phyloP scores from a whole-genome alignment of 2,888 invertebrate genomes.

The Parthenolecanium corni region DNA sequence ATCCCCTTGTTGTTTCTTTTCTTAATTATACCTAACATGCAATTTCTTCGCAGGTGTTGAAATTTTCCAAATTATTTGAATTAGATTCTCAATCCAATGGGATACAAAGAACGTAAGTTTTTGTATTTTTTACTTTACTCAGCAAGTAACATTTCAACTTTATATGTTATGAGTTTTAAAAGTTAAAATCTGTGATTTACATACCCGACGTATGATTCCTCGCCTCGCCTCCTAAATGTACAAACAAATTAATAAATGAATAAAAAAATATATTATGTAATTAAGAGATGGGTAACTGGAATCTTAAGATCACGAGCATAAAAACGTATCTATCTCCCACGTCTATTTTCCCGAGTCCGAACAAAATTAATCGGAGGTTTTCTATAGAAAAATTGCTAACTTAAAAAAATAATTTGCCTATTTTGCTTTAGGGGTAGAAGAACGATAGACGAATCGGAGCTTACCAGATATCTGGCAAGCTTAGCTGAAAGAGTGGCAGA shows the following conservation, averaged over 20 bases:
- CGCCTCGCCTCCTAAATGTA: background rate
- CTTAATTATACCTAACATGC: background rate
- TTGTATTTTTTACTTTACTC: background rate
- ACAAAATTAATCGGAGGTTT: too few relatives aligned
- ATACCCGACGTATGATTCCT: background rate
- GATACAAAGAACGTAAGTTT: constrained; percentile 24
- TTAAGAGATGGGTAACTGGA: too few relatives aligned
- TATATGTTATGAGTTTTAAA: background rate
- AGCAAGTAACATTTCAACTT: too few relatives aligned
- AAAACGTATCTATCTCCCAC: too few relatives aligned
- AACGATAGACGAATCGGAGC: constrained; percentile 35
- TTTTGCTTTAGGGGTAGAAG: constrained; percentile 28
- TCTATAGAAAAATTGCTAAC: too few relatives aligned
- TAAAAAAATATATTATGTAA: too few relatives aligned
- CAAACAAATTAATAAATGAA: too few relatives aligned
- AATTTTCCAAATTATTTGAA: constrained; percentile 40
- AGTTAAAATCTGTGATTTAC: background rate
- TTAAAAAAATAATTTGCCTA: background rate
- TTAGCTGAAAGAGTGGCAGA: constrained; percentile 42
- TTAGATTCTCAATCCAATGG: constrained; percentile 35
- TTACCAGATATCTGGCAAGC: constrained; percentile 37
- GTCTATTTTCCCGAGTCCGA: too few relatives aligned
- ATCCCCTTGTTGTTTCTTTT: background rate
- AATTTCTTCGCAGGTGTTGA: constrained; percentile 33
- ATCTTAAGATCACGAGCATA: too few relatives aligned